Conservation (phyloP, 2,888 invertebrate species). For the Hylaea fasciaria region DNA sequence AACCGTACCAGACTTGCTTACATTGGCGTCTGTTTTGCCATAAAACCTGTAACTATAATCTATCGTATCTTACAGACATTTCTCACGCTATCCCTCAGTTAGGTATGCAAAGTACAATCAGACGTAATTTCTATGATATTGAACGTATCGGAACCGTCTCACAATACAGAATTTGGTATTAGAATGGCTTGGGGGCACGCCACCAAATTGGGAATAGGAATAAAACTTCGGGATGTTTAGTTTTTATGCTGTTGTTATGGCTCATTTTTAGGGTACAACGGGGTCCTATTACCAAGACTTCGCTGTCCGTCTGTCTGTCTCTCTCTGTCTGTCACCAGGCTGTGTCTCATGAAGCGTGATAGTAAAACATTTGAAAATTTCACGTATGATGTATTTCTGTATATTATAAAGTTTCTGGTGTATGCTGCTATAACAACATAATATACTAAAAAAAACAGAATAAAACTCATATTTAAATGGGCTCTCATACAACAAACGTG, state of each 20-base stretch:
- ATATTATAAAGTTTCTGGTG: too few relatives aligned
- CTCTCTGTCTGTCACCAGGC: too few relatives aligned
- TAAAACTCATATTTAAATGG: too few relatives aligned
- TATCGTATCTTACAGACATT: constrained; percentile 11
- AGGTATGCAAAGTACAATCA: constrained; percentile 27
- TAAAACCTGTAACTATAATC: constrained; percentile 14
- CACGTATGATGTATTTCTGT: too few relatives aligned
- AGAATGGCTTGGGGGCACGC: constrained; percentile 24
- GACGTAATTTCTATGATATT: constrained; percentile 25
- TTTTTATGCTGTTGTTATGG: background rate
- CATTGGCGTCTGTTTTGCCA: constrained; percentile 12
- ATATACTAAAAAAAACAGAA: too few relatives aligned
- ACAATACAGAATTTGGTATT: constrained; percentile 25
- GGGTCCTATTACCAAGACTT: too few relatives aligned
- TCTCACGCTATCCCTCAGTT: constrained; percentile 24
- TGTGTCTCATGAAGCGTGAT: too few relatives aligned
- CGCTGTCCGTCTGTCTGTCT: too few relatives aligned
- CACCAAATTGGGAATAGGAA: background rate
- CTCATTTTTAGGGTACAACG: too few relatives aligned
- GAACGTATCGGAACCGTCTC: constrained; percentile 21
- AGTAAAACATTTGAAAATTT: too few relatives aligned
- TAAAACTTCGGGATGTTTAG: background rate
- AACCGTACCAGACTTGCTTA: background rate
- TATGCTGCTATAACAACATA: too few relatives aligned
- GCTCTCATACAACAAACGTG: too few relatives aligned